Evolutionary conservation across 2,113 vertebrate species (phyloP).

Genomic region (Odobenus rosmarus): DNA sequence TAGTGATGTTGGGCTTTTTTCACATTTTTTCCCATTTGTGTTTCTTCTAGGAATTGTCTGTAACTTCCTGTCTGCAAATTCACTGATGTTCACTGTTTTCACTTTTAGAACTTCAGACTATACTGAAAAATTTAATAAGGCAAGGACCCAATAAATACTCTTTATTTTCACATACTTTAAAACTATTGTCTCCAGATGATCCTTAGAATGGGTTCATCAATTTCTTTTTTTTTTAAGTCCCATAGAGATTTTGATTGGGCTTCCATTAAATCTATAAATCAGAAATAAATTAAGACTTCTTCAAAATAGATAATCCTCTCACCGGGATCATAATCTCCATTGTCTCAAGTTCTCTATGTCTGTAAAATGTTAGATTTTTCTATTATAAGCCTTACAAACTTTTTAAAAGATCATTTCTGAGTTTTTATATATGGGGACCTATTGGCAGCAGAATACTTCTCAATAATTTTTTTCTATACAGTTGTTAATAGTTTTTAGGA

Average conservation of each 20-base stretch:
- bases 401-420: background rate
- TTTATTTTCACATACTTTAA: background rate
- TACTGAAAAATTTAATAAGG: background rate
- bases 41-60: background rate
- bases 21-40: background rate
- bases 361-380: background rate
- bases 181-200: background rate
- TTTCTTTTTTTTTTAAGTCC: background rate
- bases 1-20: background rate
- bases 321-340: background rate
- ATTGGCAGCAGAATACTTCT: background rate
- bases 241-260: background rate
- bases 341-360: background rate
- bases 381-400: background rate
- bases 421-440: background rate
- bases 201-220: background rate
- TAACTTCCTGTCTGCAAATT: background rate
- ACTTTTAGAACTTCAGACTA: background rate
- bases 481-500: background rate
- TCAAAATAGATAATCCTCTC: background rate
- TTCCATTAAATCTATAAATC: background rate
- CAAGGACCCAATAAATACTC: background rate
- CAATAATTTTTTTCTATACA: background rate
- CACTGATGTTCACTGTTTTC: background rate
- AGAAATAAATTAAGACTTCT: background rate